Conservation (phyloP, 2,888 invertebrate species). For the Catotricha subobsoleta region DNA sequence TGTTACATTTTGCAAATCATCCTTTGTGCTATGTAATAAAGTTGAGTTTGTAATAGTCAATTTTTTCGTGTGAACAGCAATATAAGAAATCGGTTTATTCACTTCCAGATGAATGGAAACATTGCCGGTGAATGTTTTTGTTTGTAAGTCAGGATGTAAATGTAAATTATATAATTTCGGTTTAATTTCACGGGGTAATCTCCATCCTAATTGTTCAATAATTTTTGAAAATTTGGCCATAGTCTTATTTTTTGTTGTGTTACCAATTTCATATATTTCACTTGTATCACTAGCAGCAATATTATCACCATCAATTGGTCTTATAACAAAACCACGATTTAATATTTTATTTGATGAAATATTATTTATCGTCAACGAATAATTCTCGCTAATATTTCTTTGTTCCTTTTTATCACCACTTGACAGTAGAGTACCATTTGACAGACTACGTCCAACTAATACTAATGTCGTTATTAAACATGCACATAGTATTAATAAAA, state of each 20-base stretch:
- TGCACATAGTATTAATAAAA: constrained; percentile 23
- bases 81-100: constrained; percentile 25
- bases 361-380: not conserved
- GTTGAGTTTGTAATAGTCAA: constrained; percentile 32
- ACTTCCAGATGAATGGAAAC: constrained; percentile 35
- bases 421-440: not conserved
- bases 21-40: constrained; percentile 19
- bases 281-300: not conserved
- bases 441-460: constrained; percentile 19
- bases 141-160: constrained; percentile 41
- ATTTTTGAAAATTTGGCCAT: constrained; percentile 20
- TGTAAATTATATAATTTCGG: constrained; percentile 46
- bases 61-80: constrained; percentile 33
- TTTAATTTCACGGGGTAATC: constrained; percentile 38
- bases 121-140: constrained; percentile 39
- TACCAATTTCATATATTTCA: not conserved
- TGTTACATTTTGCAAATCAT: constrained; percentile 14
- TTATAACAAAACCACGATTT: not conserved
- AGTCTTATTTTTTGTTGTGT: not conserved
- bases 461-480: constrained; percentile 25
- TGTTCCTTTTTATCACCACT: not conserved
- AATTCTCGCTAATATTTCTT: not conserved
- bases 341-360: not conserved
- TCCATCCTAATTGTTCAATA: constrained; percentile 26
- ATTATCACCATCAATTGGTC: not conserved